A percentile compares a stretch with the other conserved stretches of the same genome.
Evolutionary conservation across 2,797 vertebrate genomes (phyloP).

Genomic region (Erithacus rubecula): DNA sequence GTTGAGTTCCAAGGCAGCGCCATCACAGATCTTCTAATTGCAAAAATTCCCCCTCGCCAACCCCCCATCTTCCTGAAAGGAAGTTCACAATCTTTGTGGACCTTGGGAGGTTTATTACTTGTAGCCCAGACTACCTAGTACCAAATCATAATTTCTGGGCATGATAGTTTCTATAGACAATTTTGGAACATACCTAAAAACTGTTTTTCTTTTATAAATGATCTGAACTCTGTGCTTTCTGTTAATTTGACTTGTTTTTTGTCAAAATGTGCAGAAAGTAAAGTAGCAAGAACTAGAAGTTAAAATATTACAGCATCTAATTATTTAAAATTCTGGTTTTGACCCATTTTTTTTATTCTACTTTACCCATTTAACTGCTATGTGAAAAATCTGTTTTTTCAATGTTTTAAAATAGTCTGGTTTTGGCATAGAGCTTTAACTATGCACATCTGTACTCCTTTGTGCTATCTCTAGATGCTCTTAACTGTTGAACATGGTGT

Average conservation of each 20-base stretch:
- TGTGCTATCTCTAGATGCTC: not conserved
- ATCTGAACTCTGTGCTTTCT: not conserved
- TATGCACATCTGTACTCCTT: not conserved
- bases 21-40: slow-evolving; percentile 71
- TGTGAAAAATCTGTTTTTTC: not conserved
- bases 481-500: not conserved
- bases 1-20: slow-evolving; percentile 71
- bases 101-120: not conserved
- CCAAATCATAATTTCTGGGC: not conserved
- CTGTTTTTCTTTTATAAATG: not conserved
- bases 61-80: slow-evolving; percentile 39
- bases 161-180: not conserved
- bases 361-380: not conserved
- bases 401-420: not conserved
- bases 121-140: not conserved
- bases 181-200: not conserved
- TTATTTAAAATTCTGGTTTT: not conserved
- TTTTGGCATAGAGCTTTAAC: not conserved
- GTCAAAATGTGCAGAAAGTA: not conserved
- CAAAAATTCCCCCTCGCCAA: not conserved
- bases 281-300: not conserved
- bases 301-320: not conserved
- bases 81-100: slow-evolving; percentile 20
- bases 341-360: not conserved
- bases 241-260: not conserved